Percentiles rank a stretch among this genome's conserved stretches.
Evolutionary conservation across 2,797 vertebrate genomes (phyloP).

Genomic region (Rallus crepitans): DNA sequence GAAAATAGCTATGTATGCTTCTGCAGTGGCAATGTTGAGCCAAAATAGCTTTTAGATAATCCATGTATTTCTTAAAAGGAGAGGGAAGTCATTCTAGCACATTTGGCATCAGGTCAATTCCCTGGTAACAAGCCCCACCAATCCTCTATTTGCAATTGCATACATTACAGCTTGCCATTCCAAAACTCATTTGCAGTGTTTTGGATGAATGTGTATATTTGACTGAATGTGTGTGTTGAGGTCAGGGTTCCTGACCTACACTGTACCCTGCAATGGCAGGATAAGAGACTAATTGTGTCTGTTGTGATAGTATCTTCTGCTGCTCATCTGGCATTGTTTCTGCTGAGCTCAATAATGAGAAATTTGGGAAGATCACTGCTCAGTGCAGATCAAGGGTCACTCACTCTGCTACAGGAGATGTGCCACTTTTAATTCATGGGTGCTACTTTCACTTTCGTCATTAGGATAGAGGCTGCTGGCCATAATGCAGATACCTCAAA

Average conservation of each 20-base stretch:
- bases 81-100: not conserved
- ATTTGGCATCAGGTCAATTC: not conserved
- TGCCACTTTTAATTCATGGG: not conserved
- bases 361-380: constrained; percentile 5
- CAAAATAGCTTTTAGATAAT: constrained; percentile 28
- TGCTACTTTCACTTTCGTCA: not conserved
- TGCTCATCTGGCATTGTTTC: not conserved
- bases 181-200: constrained; percentile 14
- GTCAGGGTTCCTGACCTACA: constrained; percentile 45
- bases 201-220: not conserved
- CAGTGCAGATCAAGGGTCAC: not conserved
- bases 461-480: not conserved
- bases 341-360: not conserved
- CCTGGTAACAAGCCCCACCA: not conserved
- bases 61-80: not conserved
- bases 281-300: constrained; percentile 4
- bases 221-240: not conserved
- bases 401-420: not conserved
- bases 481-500: not conserved
- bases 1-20: constrained; percentile 11
- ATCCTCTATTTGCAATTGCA: not conserved
- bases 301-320: not conserved
- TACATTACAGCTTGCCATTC: not conserved
- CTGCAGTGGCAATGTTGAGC: not conserved
- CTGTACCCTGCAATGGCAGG: not conserved